Conservation (phyloP, 1,140 invertebrate species). For the Aradophagus sp. region DNA sequence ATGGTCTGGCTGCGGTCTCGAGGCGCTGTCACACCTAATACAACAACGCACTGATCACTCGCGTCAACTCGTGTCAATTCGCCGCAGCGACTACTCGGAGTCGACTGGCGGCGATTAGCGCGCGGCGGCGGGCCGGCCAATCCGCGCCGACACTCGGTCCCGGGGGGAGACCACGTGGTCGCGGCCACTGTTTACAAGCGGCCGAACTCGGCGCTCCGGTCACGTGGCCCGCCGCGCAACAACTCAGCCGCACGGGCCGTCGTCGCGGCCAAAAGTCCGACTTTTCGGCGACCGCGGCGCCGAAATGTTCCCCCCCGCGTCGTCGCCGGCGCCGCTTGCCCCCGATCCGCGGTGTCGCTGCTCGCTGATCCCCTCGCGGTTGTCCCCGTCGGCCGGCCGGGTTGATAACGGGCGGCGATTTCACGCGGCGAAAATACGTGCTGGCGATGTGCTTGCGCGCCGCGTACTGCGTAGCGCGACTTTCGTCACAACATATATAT, state of each 20-base stretch:
- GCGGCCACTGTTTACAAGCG: constrained; percentile 68
- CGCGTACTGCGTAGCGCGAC: constrained; percentile 63
- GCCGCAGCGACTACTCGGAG: constrained; percentile 16
- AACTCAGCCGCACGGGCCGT: too few species aligned
- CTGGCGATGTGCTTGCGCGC: constrained; percentile 70
- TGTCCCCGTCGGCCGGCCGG: too few species aligned
- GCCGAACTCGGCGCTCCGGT: constrained; percentile 54
- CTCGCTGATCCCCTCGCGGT: too few species aligned
- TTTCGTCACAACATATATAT: constrained; percentile 26
- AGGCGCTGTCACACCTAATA: not conserved
- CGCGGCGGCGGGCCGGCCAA: constrained; percentile 10
- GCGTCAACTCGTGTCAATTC: constrained; percentile 19
- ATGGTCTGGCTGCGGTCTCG: not conserved
- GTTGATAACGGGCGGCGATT: not conserved
- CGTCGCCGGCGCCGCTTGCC: too few species aligned
- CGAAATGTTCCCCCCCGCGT: too few species aligned
- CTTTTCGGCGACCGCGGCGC: too few species aligned
- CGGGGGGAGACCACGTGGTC: constrained; percentile 68
- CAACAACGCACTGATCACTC: constrained; percentile 11
- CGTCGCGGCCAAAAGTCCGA: too few species aligned
- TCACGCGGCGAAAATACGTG: constrained; percentile 30
- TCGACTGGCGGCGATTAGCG: constrained; percentile 31
- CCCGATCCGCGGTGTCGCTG: too few species aligned
- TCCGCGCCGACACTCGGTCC: constrained; percentile 21
- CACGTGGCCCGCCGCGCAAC: constrained; percentile 61